Conservation (phyloP, 2,888 invertebrate species). For the Drosophila seclusa region DNA sequence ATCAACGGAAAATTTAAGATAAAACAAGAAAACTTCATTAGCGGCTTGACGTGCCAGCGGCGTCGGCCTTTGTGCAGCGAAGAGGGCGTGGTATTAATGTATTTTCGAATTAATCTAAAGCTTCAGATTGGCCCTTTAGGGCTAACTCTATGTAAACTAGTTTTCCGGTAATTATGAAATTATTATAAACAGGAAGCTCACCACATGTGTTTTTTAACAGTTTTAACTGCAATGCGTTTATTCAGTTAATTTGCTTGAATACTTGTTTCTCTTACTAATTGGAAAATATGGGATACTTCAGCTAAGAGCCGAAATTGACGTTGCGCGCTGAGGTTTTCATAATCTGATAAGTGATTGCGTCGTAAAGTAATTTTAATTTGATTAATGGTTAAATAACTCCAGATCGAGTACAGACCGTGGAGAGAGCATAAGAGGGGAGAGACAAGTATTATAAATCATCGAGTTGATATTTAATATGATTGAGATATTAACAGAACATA, state of each 20-base stretch:
- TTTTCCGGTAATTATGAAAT: constrained; percentile 63
- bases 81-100: constrained; percentile 50
- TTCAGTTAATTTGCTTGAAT: constrained; percentile 44
- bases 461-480: constrained; percentile 2
- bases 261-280: constrained; percentile 44
- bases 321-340: neutral
- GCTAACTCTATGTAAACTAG: constrained; percentile 54
- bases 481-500: neutral
- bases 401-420: neutral
- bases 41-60: constrained; percentile 37
- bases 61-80: constrained; percentile 7
- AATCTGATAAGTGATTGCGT: constrained; percentile 29
- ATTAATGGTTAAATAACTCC: constrained; percentile 15
- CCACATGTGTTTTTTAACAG: constrained; percentile 14
- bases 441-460: constrained; percentile 25
- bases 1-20: constrained; percentile 6
- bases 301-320: constrained; percentile 13
- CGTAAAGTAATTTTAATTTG: constrained; percentile 16
- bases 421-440: constrained; percentile 33
- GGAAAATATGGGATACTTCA: constrained; percentile 10
- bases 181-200: constrained; percentile 70
- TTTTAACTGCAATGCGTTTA: constrained; percentile 19
- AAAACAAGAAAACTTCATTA: constrained; percentile 70
- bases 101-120: constrained; percentile 61
- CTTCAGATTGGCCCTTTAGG: constrained; percentile 35